A percentile compares a stretch with the other conserved stretches of the same genome.
Conservation (phyloP, 2,797 vertebrate species). For the Notamacropus eugenii region DNA sequence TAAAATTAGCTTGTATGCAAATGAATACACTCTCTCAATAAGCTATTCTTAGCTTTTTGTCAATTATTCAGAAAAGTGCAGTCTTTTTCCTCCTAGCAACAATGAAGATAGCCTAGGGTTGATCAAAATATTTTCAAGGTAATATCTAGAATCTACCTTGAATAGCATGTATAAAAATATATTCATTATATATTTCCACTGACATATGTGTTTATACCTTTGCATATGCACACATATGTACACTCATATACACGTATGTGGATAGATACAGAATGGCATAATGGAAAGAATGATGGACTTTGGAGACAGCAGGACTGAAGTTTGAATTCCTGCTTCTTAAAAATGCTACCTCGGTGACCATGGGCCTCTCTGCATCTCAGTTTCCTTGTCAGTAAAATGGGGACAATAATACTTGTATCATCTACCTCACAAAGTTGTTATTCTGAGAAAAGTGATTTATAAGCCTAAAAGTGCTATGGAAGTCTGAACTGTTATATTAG, state of each 20-base stretch:
- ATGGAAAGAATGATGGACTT: neutral
- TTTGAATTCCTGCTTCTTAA: neutral
- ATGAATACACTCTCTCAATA: constrained; percentile 21
- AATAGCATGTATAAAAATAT: constrained; percentile 63
- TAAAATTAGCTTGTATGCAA: neutral
- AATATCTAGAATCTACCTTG: constrained; percentile 34
- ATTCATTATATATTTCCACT: constrained; percentile 66
- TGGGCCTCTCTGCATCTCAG: neutral
- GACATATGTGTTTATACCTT: constrained; percentile 43
- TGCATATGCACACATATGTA: neutral
- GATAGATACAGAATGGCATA: neutral
- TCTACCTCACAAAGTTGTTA: constrained; percentile 59
- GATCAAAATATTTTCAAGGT: constrained; percentile 47
- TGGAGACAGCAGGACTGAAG: neutral
- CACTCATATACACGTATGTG: neutral
- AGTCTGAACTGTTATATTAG: neutral
- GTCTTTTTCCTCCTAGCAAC: constrained; percentile 41
- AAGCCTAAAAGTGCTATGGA: neutral
- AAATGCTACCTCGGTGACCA: neutral
- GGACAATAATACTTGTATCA: neutral
- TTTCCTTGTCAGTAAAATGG: neutral
- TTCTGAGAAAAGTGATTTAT: constrained; percentile 63
- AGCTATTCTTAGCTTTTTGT: constrained; percentile 41
- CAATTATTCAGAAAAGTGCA: constrained; percentile 31
- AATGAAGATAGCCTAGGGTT: constrained; percentile 25